phyloP scores from a whole-genome alignment of 2,888 invertebrate species.

The Sussaba pulchella region DNA sequence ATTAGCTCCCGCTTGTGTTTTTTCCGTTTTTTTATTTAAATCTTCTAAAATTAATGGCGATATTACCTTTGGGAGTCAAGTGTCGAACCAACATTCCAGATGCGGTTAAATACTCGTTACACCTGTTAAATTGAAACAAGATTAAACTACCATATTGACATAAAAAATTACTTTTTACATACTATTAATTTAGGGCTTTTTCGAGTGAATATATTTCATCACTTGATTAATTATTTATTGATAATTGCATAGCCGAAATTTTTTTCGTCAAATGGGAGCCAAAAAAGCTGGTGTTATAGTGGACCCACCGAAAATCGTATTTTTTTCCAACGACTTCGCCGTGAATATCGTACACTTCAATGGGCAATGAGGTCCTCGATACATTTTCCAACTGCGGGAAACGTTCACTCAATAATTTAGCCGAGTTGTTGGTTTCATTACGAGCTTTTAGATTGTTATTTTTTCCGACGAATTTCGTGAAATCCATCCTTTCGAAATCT shows the following conservation, averaged over 20 bases:
- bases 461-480: slow-evolving; percentile 73
- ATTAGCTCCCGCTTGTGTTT: too few relatives aligned
- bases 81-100: slow-evolving; percentile 78
- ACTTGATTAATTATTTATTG: neutral
- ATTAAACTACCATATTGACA: too few relatives aligned
- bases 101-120: slow-evolving; percentile 77
- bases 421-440: slow-evolving; percentile 64
- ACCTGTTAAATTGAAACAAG: slow-evolving; percentile 69
- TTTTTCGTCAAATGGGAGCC: too few relatives aligned
- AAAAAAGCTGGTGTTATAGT: neutral
- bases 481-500: slow-evolving; percentile 75
- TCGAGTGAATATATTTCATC: neutral
- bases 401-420: slow-evolving; percentile 77
- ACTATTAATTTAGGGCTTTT: too few relatives aligned
- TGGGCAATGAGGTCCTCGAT: slow-evolving; percentile 64
- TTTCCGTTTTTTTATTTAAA: neutral
- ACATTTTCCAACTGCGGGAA: slow-evolving; percentile 78
- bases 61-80: slow-evolving; percentile 73
- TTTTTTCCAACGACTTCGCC: slow-evolving; percentile 80
- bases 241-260: neutral
- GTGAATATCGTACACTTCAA: slow-evolving; percentile 75
- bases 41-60: neutral
- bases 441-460: slow-evolving; percentile 75
- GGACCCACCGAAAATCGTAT: slow-evolving; percentile 78
- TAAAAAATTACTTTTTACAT: too few relatives aligned